phyloP scores from a whole-genome alignment of 2,888 invertebrate species.

The Mamestra brassicae region DNA sequence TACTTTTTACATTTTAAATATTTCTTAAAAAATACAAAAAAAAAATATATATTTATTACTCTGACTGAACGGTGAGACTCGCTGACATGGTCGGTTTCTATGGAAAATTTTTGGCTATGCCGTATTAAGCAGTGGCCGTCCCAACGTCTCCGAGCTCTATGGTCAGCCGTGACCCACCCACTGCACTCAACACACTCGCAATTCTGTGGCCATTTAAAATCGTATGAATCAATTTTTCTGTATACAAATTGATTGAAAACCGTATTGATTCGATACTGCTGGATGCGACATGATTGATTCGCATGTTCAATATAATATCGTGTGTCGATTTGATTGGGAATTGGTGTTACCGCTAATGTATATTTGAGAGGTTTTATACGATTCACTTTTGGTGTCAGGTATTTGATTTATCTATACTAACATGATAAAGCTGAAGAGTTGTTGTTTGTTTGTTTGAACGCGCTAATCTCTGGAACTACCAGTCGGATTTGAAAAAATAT shows the following conservation, averaged over 20 bases:
- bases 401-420: not conserved
- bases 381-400: not conserved
- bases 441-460: no score
- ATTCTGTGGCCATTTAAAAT: slow-evolving; percentile 20
- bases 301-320: not conserved
- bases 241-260: slow-evolving; percentile 6
- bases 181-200: slow-evolving; percentile 7
- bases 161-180: not conserved
- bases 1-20: no score
- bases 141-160: not conserved
- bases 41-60: no score
- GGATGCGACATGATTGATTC: slow-evolving; percentile 8
- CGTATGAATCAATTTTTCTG: not conserved
- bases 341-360: not conserved
- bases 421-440: no score
- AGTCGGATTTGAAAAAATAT: no score
- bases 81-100: not conserved
- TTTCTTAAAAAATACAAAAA: no score
- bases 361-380: not conserved
- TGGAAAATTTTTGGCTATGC: not conserved
- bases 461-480: no score
- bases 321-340: not conserved
- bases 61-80: not conserved
- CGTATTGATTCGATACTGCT: not conserved
- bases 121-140: not conserved